Conservation (phyloP, 2,797 vertebrate genomes). For the Rhabdophis nuchalis region DNA sequence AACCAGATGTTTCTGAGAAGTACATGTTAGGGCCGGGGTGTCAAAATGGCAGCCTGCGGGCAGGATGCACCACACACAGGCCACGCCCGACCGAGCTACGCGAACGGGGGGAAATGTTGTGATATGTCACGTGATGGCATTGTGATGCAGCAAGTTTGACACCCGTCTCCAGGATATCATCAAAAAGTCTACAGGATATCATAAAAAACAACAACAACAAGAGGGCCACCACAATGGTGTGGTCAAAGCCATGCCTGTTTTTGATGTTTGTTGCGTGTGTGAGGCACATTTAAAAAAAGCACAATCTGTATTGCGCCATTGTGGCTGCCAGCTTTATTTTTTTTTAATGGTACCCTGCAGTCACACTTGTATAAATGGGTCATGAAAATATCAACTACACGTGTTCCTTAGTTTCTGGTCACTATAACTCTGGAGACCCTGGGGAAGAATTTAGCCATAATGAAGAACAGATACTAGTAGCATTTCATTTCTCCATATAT, state of each 20-base stretch:
- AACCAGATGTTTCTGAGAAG: background rate
- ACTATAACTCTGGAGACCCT: background rate
- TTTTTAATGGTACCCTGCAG: background rate
- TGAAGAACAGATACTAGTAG: background rate
- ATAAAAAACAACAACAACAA: background rate
- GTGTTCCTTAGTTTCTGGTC: background rate
- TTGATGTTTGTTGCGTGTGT: background rate
- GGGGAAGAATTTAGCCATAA: background rate
- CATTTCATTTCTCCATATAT: background rate
- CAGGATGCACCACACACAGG: background rate
- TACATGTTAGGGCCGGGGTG: background rate
- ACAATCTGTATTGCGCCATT: background rate
- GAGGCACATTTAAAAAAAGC: background rate
- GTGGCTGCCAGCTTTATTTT: background rate
- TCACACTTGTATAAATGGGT: background rate
- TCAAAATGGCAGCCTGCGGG: no score
- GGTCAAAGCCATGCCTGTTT: background rate
- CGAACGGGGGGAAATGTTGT: no score
- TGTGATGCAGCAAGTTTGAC: fast-evolving
- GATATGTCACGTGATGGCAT: no score
- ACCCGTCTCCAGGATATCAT: background rate
- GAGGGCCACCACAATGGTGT: background rate
- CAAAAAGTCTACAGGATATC: background rate
- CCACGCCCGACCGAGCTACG: no score
- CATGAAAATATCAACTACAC: background rate